Percentiles rank a stretch among this genome's conserved stretches.
Conservation (phyloP, 2,113 vertebrate species). For the Prochilodus magdalenae region DNA sequence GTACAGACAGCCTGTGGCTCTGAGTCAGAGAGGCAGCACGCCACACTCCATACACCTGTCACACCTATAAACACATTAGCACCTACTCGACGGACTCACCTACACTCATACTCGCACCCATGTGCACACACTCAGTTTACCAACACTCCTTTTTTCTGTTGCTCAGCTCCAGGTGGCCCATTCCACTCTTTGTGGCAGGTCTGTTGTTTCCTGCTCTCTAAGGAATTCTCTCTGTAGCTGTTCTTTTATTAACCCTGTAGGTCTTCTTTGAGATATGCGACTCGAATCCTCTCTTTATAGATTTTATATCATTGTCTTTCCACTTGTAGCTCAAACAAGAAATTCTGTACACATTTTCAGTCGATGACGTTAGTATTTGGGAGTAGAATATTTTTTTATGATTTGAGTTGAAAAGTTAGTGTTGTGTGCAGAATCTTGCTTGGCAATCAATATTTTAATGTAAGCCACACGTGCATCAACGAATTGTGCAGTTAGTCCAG, state of each 20-base stretch:
- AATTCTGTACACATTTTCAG: not conserved
- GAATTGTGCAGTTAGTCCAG: too few species aligned
- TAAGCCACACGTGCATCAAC: too few species aligned
- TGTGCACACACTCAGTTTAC: not conserved
- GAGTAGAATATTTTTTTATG: too few species aligned
- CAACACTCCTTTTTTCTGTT: not conserved
- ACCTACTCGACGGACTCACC: conserved; percentile 26
- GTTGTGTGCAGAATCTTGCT: too few species aligned
- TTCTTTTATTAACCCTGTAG: conserved; percentile 12
- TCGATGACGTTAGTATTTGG: not conserved
- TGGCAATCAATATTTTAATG: too few species aligned
- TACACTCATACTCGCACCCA: conserved; percentile 31
- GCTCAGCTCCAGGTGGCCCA: not conserved
- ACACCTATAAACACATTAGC: conserved; percentile 26
- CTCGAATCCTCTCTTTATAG: not conserved
- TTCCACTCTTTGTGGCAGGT: not conserved
- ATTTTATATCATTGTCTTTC: not conserved
- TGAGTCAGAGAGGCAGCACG: conserved; percentile 30
- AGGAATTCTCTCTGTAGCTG: conserved; percentile 3
- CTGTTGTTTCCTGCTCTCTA: not conserved
- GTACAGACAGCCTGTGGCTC: conserved; percentile 16
- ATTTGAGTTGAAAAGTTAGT: too few species aligned
- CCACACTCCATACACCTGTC: conserved; percentile 13
- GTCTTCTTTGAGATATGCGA: not conserved
- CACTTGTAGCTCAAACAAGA: not conserved